Conservation (phyloP, 2,113 vertebrate genomes). For the Pygoscelis adeliae region DNA sequence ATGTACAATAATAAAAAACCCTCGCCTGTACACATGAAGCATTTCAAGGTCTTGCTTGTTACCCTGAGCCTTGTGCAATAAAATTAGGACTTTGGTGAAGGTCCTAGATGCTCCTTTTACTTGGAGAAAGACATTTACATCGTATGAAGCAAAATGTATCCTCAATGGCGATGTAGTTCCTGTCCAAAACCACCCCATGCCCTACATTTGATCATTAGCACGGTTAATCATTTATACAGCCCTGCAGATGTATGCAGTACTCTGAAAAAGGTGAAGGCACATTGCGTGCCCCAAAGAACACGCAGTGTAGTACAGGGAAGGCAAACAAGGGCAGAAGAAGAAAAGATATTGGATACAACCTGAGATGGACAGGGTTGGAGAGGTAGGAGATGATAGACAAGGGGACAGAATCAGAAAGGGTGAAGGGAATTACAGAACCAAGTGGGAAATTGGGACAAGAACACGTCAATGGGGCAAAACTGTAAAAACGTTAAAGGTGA, state of each 20-base stretch:
- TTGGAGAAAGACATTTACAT: not conserved
- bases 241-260: not conserved
- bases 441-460: not conserved
- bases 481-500: not conserved
- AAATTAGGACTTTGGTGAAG: not conserved
- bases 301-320: not conserved
- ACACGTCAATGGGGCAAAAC: accelerated
- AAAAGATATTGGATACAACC: not conserved
- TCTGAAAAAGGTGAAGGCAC: not conserved
- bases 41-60: not conserved
- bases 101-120: not conserved
- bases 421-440: not conserved
- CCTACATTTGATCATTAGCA: not conserved
- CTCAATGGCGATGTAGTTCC: not conserved
- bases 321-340: not conserved
- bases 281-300: not conserved
- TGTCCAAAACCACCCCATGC: not conserved
- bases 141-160: not conserved
- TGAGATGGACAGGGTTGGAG: not conserved
- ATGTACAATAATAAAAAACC: not conserved
- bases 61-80: not conserved
- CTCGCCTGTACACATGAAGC: not conserved
- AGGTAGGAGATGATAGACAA: not conserved
- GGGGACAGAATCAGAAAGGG: not conserved
- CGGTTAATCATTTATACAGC: not conserved